Evolutionary conservation across 2,113 vertebrate species (phyloP).

Genomic region (Varanus salvator): DNA sequence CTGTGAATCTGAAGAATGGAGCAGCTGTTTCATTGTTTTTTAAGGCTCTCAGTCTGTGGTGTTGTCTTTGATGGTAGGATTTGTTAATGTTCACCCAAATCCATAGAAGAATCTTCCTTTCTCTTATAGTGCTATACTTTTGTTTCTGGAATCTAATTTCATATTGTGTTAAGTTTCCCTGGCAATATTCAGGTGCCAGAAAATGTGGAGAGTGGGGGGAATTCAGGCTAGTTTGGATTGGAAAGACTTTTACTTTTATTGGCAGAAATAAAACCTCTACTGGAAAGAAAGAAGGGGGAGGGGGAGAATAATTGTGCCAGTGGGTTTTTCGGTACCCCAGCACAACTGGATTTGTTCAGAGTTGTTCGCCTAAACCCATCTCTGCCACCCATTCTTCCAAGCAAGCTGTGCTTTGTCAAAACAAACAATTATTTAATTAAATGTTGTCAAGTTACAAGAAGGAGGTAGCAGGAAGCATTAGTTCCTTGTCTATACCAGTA

Average conservation of each 20-base stretch:
- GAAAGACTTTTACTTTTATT: background rate
- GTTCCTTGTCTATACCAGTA: background rate
- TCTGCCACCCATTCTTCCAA: background rate
- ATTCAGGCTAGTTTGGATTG: background rate
- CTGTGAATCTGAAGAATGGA: background rate
- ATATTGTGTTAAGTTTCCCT: conserved; percentile 8
- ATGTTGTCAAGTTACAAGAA: background rate
- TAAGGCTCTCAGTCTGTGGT: background rate
- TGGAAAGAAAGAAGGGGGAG: background rate
- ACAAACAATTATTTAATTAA: background rate
- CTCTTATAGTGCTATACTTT: background rate
- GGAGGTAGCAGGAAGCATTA: no score
- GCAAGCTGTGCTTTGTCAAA: background rate
- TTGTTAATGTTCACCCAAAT: conserved; percentile 7
- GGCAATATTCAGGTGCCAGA: background rate
- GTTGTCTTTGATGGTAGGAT: background rate
- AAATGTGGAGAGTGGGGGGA: background rate
- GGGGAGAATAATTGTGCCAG: background rate
- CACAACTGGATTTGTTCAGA: background rate
- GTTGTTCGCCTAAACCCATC: background rate
- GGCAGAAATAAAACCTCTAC: conserved; percentile 2
- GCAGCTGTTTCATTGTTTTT: background rate
- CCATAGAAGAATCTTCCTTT: background rate
- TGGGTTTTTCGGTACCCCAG: background rate
- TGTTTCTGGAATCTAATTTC: background rate